Evolutionary conservation across 2,797 vertebrate species (phyloP).

Genomic region (Spinibarbus caldwelli): DNA sequence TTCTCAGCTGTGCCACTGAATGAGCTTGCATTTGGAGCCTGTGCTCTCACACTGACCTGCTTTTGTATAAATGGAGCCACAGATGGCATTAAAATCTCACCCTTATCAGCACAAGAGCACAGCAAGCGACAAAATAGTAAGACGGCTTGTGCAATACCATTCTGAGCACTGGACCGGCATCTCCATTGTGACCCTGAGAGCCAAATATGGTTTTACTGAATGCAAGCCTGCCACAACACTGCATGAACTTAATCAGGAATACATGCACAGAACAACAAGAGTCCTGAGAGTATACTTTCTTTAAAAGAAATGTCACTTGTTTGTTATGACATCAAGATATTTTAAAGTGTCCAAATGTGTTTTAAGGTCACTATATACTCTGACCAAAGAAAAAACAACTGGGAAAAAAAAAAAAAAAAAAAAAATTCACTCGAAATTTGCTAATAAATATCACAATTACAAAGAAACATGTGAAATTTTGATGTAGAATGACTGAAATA

Average conservation of each 20-base stretch:
- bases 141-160: neutral
- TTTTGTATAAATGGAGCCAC: neutral
- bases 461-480: neutral
- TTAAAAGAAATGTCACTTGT: neutral
- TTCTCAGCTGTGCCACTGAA: neutral
- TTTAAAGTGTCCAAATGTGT: neutral
- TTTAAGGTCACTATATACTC: too few relatives aligned
- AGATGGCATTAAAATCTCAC: neutral
- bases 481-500: neutral
- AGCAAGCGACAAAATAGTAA: slow-evolving; percentile 1
- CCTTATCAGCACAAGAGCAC: slow-evolving; percentile 19
- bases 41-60: neutral
- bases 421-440: too few relatives aligned
- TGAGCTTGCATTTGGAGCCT: neutral
- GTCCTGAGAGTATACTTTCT: neutral
- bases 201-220: slow-evolving; percentile 10
- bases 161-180: neutral
- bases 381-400: neutral
- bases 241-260: slow-evolving; percentile 5
- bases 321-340: neutral
- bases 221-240: neutral
- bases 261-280: slow-evolving; percentile 21
- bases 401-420: too few relatives aligned
- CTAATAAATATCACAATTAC: neutral
- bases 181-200: slow-evolving; percentile 16